Evolutionary conservation across 1,140 invertebrate species (phyloP).

Genomic region (Anastatus disparis): DNA sequence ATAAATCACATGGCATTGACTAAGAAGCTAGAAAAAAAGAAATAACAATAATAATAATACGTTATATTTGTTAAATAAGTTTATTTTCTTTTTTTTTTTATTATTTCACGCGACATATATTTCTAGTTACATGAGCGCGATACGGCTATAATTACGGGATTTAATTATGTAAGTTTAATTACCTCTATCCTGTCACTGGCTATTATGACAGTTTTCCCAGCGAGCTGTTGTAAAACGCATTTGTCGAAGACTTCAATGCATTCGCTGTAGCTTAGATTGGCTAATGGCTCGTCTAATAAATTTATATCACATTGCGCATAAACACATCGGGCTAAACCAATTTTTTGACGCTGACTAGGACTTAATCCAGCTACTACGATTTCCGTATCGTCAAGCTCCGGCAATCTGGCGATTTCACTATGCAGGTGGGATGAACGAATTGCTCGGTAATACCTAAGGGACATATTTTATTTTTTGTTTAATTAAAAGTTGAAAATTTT

Average conservation of each 20-base stretch:
- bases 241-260: neutral
- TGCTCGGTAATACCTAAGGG: neutral
- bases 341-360: constrained; percentile 71
- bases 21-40: constrained; percentile 63
- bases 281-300: constrained; percentile 68
- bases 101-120: too few species aligned
- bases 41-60: too few species aligned
- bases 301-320: constrained; percentile 69
- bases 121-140: too few species aligned
- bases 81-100: too few species aligned
- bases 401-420: neutral
- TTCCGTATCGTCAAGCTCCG: constrained; percentile 23
- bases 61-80: too few species aligned
- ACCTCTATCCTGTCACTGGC: constrained; percentile 11
- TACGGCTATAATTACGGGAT: too few species aligned
- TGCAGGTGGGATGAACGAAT: neutral
- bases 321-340: constrained; percentile 71
- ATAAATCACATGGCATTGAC: constrained; percentile 67
- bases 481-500: too few species aligned
- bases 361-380: neutral
- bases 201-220: neutral
- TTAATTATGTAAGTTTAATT: neutral
- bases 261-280: constrained; percentile 50
- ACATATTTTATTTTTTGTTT: too few species aligned
- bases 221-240: neutral